Conservation (phyloP, 2,888 invertebrate genomes). For the Zele albiditarsus region DNA sequence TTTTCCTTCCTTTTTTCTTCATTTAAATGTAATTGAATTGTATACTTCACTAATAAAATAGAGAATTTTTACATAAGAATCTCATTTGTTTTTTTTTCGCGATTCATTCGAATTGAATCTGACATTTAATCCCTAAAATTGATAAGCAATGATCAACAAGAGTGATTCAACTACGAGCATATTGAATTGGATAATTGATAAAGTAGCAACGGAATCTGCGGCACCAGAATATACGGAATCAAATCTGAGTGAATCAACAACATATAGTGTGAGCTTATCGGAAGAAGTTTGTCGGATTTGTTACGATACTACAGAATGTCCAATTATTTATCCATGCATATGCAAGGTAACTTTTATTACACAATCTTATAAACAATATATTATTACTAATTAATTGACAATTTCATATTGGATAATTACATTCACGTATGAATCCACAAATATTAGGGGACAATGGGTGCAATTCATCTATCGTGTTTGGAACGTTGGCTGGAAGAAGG, state of each 20-base stretch:
- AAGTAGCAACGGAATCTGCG: constrained; percentile 48
- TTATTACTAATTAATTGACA: constrained; percentile 33
- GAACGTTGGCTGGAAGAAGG: constrained; percentile 86
- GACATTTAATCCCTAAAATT: constrained; percentile 38
- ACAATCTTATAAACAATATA: constrained; percentile 21
- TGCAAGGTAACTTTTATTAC: constrained; percentile 71
- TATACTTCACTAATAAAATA: constrained; percentile 57
- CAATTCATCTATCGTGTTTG: constrained; percentile 82
- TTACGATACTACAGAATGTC: constrained; percentile 73
- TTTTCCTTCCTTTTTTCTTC: constrained; percentile 45
- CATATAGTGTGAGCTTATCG: constrained; percentile 24
- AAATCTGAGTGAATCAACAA: constrained; percentile 12
- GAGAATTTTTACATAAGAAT: constrained; percentile 53
- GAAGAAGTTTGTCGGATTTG: constrained; percentile 72
- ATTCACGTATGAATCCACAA: background rate
- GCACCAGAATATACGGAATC: constrained; percentile 15
- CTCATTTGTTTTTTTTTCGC: constrained; percentile 26
- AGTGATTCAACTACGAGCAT: constrained; percentile 51
- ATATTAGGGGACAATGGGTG: constrained; percentile 80
- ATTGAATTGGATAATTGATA: constrained; percentile 55
- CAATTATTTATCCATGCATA: constrained; percentile 73
- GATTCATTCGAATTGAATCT: constrained; percentile 31
- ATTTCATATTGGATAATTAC: constrained; percentile 4
- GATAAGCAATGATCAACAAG: constrained; percentile 50
- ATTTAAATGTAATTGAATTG: constrained; percentile 55